These are phyloP conservation scores for Encarsia formosa DNA, from an alignment of 2,888 invertebrate species.

Conservation along the genomic window DNA sequence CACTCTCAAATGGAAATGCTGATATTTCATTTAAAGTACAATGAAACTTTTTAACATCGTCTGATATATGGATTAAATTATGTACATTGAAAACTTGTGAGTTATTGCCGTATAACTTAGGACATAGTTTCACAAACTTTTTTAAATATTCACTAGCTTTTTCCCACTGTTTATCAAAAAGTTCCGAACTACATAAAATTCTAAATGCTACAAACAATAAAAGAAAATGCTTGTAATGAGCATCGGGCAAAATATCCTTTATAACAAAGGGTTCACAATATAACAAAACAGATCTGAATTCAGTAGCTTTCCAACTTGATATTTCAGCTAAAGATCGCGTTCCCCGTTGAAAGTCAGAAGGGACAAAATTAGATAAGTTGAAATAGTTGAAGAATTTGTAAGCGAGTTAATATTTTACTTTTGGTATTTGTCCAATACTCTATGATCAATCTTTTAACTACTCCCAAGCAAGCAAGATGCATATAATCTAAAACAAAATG, in stretches of 20 bases:
- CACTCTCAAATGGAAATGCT: not conserved
- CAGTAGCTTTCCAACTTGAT: constrained; percentile 4
- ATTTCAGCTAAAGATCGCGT: not conserved
- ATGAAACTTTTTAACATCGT: not conserved
- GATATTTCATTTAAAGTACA: not conserved
- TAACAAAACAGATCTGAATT: constrained; percentile 1
- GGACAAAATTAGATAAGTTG: not conserved
- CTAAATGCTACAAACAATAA: not conserved
- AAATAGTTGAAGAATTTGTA: not conserved
- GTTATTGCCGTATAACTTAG: not conserved
- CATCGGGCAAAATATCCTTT: not conserved
- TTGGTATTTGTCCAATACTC: not conserved
- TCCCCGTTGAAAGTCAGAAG: not conserved
- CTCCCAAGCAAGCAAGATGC: not conserved
- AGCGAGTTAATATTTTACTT: not conserved
- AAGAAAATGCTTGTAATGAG: not conserved
- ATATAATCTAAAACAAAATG: not conserved
- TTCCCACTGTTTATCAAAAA: not conserved
- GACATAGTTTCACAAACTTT: not conserved
- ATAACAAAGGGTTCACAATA: not conserved
- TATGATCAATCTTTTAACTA: not conserved
- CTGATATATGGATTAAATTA: not conserved
- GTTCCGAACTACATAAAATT: not conserved
- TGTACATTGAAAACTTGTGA: not conserved
- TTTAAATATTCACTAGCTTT: not conserved